phyloP scores from a whole-genome alignment of 1,140 invertebrate species.

The Ephestia elutella region DNA sequence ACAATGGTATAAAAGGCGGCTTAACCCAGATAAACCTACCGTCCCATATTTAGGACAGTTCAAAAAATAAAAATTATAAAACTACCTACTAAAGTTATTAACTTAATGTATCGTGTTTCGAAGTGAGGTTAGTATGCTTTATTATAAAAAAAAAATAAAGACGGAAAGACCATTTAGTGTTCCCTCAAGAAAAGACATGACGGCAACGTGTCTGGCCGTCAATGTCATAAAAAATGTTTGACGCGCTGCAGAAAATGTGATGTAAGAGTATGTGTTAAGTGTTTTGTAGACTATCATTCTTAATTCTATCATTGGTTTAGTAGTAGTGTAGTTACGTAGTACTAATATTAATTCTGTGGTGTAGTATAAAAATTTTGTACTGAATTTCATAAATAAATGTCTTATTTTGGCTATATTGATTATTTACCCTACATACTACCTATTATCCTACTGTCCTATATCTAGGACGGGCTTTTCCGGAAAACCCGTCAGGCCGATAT shows the following conservation, averaged over 20 bases:
- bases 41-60: constrained; percentile 27
- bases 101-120: constrained; percentile 38
- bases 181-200: constrained; percentile 42
- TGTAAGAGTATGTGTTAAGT: constrained; percentile 37
- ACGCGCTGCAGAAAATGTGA: constrained; percentile 32
- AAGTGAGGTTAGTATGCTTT: too few species aligned
- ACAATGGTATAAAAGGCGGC: too few species aligned
- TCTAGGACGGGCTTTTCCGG: too few species aligned
- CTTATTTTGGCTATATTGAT: too few species aligned
- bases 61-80: constrained; percentile 29
- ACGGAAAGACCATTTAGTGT: constrained; percentile 30
- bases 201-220: constrained; percentile 39
- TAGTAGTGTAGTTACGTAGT: too few species aligned
- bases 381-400: too few species aligned
- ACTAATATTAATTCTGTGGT: too few species aligned
- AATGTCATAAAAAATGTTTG: constrained; percentile 49
- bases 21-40: constrained; percentile 18
- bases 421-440: too few species aligned
- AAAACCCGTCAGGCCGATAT: too few species aligned
- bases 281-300: constrained; percentile 26
- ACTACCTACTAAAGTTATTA: constrained; percentile 32
- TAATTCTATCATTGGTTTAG: too few species aligned
- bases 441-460: too few species aligned
- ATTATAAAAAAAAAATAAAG: constrained; percentile 23
- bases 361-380: too few species aligned